Conservation (phyloP, 2,888 invertebrate genomes). For the Pinctada fucata region DNA sequence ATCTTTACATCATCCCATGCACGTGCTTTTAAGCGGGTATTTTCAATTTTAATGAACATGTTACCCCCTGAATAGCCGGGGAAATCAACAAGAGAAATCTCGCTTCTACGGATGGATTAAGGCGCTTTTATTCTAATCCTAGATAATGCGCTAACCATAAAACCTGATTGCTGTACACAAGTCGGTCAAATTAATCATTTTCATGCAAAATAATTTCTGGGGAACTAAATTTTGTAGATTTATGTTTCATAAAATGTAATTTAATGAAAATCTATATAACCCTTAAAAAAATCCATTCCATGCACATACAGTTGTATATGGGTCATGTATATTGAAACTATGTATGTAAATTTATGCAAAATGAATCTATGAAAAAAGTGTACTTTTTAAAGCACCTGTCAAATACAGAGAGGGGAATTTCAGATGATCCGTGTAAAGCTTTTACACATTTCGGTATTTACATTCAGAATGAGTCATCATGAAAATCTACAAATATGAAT, state of each 20-base stretch:
- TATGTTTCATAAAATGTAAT: background rate
- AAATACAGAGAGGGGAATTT: background rate
- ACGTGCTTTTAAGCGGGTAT: background rate
- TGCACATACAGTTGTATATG: no score
- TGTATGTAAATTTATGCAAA: no score
- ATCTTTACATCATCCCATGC: background rate
- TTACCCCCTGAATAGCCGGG: background rate
- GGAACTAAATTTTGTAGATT: no score
- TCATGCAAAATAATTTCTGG: no score
- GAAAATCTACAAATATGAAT: no score
- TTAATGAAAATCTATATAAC: no score
- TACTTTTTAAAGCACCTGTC: conserved; percentile 8
- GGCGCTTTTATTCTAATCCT: background rate
- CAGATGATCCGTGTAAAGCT: background rate
- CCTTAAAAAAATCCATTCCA: no score
- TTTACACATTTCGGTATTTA: conserved; percentile 1
- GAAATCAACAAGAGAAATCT: background rate
- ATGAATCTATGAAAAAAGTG: no score
- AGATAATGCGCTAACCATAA: no score
- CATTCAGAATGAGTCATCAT: background rate
- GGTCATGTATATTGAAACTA: no score
- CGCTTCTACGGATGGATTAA: background rate
- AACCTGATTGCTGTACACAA: no score
- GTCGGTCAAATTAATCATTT: no score
- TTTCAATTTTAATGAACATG: background rate